Base-by-base conservation (phyloP, 2,113 vertebrate genomes). In the Bujurquina vittata region DNA sequence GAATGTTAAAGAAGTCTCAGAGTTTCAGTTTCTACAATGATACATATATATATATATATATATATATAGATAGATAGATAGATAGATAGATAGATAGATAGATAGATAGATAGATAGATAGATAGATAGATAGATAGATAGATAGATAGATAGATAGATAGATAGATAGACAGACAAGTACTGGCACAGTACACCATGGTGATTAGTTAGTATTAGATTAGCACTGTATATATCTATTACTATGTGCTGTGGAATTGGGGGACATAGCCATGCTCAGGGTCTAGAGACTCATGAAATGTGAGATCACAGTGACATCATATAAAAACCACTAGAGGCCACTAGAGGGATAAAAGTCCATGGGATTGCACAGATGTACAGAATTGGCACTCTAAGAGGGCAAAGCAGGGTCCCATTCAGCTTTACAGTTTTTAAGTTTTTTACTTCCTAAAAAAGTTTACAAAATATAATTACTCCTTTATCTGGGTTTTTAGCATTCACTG, bases 311-410 rank as follows among this genome's bases (percentile, higher is more conserved):
- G 85, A 78, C 61, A 69, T 81, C 59, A 58, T 1, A n/a, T 12
- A 7, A 1, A 20, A 43, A 61, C 93, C 94, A 91, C 93, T 91
- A 94, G 94, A 95, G 93, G 92, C 90, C 90, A 84, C 91, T 92
- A 93, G 77, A 93, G 80, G 67, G 78, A 81, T 43, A 69, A 29
- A 22, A 69, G 58, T 85, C 55, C 80, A 76, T 33, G 60, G 65
- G 79, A 82, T 72, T 11, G 61, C 15, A 57, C 31, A 40, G 56
- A 33, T 12, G 43, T n/a, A 52, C 29, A 49, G 63, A n/a, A 77
- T 17, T 43, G 55, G 54, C 52, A 63, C 29, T 31, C 35, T 22
- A 43, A 54, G 73, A 81, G 37, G n/a, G 55, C 43, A 29, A 79
- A 37, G 37, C 8, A 26, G n/a, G 60, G 78, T 56, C 55, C 55